These are phyloP conservation scores for Laothoe populi DNA, from an alignment of 2,888 invertebrate species.

Conservation along the genomic window DNA sequence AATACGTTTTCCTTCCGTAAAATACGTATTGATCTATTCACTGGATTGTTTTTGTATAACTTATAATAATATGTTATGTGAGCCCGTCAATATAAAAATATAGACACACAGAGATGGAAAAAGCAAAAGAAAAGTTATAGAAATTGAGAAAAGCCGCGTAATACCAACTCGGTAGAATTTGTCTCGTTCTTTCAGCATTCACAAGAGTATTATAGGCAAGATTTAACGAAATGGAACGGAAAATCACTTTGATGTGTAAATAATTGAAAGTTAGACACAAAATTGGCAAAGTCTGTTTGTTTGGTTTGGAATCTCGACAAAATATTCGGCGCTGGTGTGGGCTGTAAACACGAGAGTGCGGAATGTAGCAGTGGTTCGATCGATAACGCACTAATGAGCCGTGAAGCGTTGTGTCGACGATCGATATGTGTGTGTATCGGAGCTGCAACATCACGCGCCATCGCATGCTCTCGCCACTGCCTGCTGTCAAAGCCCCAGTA, in stretches of 20 bases:
- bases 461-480: not conserved
- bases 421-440: slow-evolving; percentile 27
- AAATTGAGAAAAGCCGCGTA: slow-evolving; percentile 26
- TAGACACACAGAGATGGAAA: slow-evolving; percentile 7
- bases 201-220: slow-evolving; percentile 61
- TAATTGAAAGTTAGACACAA: slow-evolving; percentile 64
- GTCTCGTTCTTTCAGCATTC: slow-evolving; percentile 52
- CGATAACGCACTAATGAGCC: slow-evolving; percentile 74
- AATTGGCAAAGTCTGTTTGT: slow-evolving; percentile 54
- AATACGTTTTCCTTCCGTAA: not conserved
- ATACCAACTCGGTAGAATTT: slow-evolving; percentile 40
- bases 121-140: slow-evolving; percentile 34
- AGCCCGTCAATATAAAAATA: slow-evolving; percentile 22
- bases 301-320: slow-evolving; percentile 41
- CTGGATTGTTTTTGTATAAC: too few relatives aligned
- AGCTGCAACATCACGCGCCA: slow-evolving; percentile 27
- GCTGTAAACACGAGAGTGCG: slow-evolving; percentile 35
- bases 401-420: slow-evolving; percentile 56
- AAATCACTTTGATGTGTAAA: slow-evolving; percentile 67
- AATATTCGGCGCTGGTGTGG: slow-evolving; percentile 26
- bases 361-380: slow-evolving; percentile 45
- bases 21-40: not conserved
- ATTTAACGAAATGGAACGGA: slow-evolving; percentile 60
- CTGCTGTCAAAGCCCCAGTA: not conserved
- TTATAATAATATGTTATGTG: slow-evolving; percentile 13